Evolutionary conservation across 2,888 invertebrate species (phyloP).

Genomic region (Mythimna lalbum): DNA sequence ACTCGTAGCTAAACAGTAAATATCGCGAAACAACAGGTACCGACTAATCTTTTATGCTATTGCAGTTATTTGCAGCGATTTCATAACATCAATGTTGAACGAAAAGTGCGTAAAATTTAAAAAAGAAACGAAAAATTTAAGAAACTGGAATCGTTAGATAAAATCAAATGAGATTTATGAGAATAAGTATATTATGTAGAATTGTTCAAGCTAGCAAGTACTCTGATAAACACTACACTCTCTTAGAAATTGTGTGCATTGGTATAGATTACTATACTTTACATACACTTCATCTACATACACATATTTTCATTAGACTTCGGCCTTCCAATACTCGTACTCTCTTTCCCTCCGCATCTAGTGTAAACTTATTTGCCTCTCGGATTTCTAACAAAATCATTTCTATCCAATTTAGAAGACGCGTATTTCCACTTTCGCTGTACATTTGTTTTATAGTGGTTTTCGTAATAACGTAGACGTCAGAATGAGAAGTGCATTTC

Average conservation of each 20-base stretch:
- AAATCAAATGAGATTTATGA: not conserved
- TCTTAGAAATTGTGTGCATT: not conserved
- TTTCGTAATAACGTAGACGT: slow-evolving; percentile 57
- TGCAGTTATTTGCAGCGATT: not conserved
- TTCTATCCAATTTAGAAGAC: slow-evolving; percentile 50
- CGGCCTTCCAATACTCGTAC: slow-evolving; percentile 9
- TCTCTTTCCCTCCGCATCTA: slow-evolving; percentile 17
- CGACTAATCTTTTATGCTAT: no score
- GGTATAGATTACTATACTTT: no score
- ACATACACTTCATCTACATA: not conserved
- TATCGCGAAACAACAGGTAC: no score
- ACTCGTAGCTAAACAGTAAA: not conserved
- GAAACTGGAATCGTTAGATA: not conserved
- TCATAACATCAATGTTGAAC: not conserved
- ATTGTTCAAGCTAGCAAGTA: not conserved
- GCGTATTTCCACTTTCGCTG: slow-evolving; percentile 47
- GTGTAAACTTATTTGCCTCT: slow-evolving; percentile 46
- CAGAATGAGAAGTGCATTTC: slow-evolving; percentile 63
- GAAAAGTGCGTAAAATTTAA: no score
- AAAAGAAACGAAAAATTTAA: not conserved
- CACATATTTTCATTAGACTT: slow-evolving; percentile 6
- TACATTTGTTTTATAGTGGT: slow-evolving; percentile 58
- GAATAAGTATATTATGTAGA: no score
- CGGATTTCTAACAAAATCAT: slow-evolving; percentile 51
- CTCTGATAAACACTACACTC: not conserved